These are phyloP conservation scores for Ichneumon xanthorius DNA, from an alignment of 2,888 invertebrate genomes.

Conservation along the genomic window DNA sequence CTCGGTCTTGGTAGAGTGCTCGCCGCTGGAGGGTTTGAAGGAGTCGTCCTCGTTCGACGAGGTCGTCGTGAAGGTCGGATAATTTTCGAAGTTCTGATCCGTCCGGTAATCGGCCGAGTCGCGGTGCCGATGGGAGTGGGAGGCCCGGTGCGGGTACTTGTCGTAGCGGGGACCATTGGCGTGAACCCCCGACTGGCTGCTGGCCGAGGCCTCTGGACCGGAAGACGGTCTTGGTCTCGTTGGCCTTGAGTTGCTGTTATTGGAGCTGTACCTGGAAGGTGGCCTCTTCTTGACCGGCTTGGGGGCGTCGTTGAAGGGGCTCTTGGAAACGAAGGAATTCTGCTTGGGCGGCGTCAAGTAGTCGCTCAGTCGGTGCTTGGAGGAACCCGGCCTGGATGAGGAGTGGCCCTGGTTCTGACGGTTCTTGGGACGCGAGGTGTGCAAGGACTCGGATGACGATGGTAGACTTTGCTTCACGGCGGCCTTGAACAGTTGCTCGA, in stretches of 20 bases:
- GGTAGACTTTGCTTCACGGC: slow-evolving; percentile 73
- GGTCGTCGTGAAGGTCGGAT: slow-evolving; percentile 77
- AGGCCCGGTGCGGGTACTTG: slow-evolving; percentile 48
- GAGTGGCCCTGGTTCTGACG: slow-evolving; percentile 68
- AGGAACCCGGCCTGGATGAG: slow-evolving; percentile 27
- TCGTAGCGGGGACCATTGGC: slow-evolving; percentile 67
- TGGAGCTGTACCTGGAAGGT: slow-evolving; percentile 52
- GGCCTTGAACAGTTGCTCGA: slow-evolving; percentile 79
- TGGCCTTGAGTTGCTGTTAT: slow-evolving; percentile 68
- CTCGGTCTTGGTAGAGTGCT: slow-evolving; percentile 70
- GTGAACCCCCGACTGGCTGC: slow-evolving; percentile 66
- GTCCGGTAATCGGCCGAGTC: slow-evolving; percentile 52
- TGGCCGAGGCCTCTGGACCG: slow-evolving; percentile 73
- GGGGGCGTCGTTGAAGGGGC: slow-evolving; percentile 77
- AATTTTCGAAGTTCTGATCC: slow-evolving; percentile 55
- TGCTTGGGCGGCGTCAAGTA: slow-evolving; percentile 80
- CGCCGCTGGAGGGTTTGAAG: slow-evolving; percentile 65
- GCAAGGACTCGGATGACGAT: slow-evolving; percentile 67
- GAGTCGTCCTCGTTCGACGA: slow-evolving; percentile 68
- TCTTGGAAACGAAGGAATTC: slow-evolving; percentile 76
- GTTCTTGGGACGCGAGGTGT: slow-evolving; percentile 68
- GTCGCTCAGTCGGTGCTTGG: slow-evolving; percentile 72
- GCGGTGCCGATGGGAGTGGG: slow-evolving; percentile 16
- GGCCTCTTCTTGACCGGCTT: slow-evolving; percentile 77
- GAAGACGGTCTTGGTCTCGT: slow-evolving; percentile 71